Base-by-base conservation (phyloP, 2,113 vertebrate species). In the Murina feae region DNA sequence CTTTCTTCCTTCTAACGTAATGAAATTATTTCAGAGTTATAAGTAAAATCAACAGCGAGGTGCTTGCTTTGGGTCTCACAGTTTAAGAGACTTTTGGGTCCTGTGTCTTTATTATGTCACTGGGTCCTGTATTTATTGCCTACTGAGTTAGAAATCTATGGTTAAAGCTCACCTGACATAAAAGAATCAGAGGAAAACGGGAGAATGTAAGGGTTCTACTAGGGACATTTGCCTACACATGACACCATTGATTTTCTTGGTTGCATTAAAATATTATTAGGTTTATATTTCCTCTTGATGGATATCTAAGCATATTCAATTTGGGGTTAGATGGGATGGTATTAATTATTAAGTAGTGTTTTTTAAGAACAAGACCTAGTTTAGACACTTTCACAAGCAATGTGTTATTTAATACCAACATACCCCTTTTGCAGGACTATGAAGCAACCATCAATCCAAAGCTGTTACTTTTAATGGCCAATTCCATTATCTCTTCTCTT, bases 401-500 rank as follows among this genome's bases (percentile, higher is more conserved):
- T 53, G 47, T 74, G 76, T 71, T 84, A 53, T 91, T 96, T 83
- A 80, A 94, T n/a, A 44, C 14, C 53, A 88, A 93, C 65, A 81
- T 75, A 92, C 42, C 68, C 76, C 72, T 87, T 95, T 74, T 72
- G 69, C 25, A 87, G 63, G 60, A 44, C 32, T 79, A 69, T 42
- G 35, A 76, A 90, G 75, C 39, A 88, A 84, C 79, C 90, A 97
- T 96, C 95, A 88, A 90, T 97, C 74, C 90, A 88, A 58, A 58
- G 23, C 78, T 1, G 44, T 95, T 96, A 93, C 72, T 75, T 96
- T 95, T 97, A 92, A 96, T 83, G 53, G 95, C 65, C 95, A 85
- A 71, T 93, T 93, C 94, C 88, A 97, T 97, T 92, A 97, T 96
- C 90, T 96, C 78, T 91, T 96, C 93, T 93, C 69, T 90, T 89